Conservation (phyloP, 2,797 vertebrate species). For the Hirundo rustica region DNA sequence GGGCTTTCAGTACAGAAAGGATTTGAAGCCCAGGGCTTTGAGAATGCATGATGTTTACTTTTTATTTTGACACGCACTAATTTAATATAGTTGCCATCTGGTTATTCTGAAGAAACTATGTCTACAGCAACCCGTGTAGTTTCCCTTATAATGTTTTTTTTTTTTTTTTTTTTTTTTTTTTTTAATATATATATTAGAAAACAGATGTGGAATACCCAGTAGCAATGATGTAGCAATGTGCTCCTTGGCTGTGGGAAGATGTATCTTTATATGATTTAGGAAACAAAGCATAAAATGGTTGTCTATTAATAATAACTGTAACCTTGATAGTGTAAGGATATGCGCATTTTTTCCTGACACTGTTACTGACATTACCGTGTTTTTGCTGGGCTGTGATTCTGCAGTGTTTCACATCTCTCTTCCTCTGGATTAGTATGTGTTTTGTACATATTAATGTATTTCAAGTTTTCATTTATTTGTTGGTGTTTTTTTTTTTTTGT, state of each 20-base stretch:
- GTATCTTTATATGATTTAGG: background rate
- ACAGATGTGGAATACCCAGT: background rate
- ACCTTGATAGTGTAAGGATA: background rate
- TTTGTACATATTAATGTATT: background rate
- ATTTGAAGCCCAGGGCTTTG: background rate
- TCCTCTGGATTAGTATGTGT: background rate
- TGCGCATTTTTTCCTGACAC: background rate
- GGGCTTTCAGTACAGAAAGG: background rate
- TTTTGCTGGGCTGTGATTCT: background rate
- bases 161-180: too few relatives aligned
- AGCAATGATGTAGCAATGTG: background rate
- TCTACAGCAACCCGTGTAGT: background rate
- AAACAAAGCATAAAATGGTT: background rate
- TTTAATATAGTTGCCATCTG: background rate
- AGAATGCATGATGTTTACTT: fast-evolving
- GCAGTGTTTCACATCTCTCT: background rate
- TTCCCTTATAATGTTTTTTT: background rate
- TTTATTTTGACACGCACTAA: background rate
- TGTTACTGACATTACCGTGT: fast-evolving
- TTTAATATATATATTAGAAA: background rate
- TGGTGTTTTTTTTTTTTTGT: background rate
- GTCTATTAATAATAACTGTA: background rate
- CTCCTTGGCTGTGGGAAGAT: background rate
- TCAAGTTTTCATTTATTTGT: too few relatives aligned
- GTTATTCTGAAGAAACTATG: background rate